Percentiles rank a stretch among this genome's conserved stretches.
Conservation (phyloP, 2,113 vertebrate genomes). For the Hipposideros armiger region DNA sequence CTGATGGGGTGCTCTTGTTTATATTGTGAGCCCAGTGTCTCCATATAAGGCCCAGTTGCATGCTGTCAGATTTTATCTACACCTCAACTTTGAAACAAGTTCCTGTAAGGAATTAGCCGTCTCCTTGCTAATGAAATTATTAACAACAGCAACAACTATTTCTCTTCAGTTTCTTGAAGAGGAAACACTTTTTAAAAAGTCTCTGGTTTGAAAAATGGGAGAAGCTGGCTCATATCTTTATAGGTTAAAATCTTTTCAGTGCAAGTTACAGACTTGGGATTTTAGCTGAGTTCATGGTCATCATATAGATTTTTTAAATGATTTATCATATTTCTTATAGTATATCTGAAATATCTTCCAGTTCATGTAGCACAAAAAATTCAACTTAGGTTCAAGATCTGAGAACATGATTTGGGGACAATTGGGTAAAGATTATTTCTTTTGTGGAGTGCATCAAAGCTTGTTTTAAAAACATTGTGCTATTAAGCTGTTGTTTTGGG, state of each 20-base stretch:
- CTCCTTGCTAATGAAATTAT: slow-evolving; percentile 65
- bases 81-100: slow-evolving; percentile 73
- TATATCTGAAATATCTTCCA: slow-evolving; percentile 24
- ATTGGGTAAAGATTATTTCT: slow-evolving; percentile 23
- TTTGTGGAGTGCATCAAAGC: slow-evolving; percentile 63
- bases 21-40: slow-evolving; percentile 62
- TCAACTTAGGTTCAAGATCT: slow-evolving; percentile 52
- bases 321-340: not conserved
- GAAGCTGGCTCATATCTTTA: slow-evolving; percentile 3
- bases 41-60: slow-evolving; percentile 62
- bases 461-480: slow-evolving; percentile 27
- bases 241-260: slow-evolving; percentile 20
- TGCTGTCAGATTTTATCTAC: slow-evolving; percentile 58
- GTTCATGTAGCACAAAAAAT: slow-evolving; percentile 39
- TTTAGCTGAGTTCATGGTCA: not conserved
- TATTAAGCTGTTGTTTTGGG: slow-evolving; percentile 46
- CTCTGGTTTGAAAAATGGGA: slow-evolving; percentile 31
- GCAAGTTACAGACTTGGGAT: not conserved
- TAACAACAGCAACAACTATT: slow-evolving; percentile 59
- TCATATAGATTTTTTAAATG: not conserved
- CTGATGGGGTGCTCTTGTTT: slow-evolving; percentile 67
- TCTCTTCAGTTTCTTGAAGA: slow-evolving; percentile 72
- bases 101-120: slow-evolving; percentile 58
- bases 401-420: slow-evolving; percentile 1
- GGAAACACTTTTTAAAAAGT: slow-evolving; percentile 26